Evolutionary conservation across 2,888 invertebrate species (phyloP).

Genomic region (Melangyna quadrimaculata): DNA sequence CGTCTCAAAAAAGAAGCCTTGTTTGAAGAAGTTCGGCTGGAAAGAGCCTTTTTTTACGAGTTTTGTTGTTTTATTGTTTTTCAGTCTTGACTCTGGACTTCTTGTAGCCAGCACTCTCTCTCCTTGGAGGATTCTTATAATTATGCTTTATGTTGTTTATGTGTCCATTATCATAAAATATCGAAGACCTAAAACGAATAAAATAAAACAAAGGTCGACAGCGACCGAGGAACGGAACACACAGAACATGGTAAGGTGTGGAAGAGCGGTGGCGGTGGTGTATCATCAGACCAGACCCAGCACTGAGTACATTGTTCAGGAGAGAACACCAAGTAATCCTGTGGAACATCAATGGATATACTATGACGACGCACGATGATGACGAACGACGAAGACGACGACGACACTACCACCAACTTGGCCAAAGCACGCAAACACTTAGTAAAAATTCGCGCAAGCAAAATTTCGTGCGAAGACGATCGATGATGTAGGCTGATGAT

Average conservation of each 20-base stretch:
- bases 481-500: neutral
- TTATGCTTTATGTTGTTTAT: slow-evolving; percentile 72
- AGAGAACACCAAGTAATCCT: slow-evolving; percentile 34
- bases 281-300: neutral
- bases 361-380: slow-evolving; percentile 1
- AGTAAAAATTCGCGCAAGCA: slow-evolving; percentile 48
- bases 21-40: slow-evolving; percentile 45
- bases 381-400: neutral
- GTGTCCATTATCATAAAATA: slow-evolving; percentile 72
- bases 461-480: slow-evolving; percentile 60
- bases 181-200: slow-evolving; percentile 62
- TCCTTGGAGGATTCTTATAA: slow-evolving; percentile 70
- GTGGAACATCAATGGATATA: slow-evolving; percentile 55
- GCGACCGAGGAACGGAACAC: slow-evolving; percentile 1
- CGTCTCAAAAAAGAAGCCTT: slow-evolving; percentile 20
- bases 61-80: neutral
- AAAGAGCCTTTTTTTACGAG: slow-evolving; percentile 4
- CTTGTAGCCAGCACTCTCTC: slow-evolving; percentile 12
- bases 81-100: neutral
- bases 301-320: slow-evolving; percentile 27
- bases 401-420: slow-evolving; percentile 10
- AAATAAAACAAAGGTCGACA: slow-evolving; percentile 49
- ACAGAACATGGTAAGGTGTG: neutral
- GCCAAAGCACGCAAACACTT: slow-evolving; percentile 50
- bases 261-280: too few relatives aligned